phyloP scores from a whole-genome alignment of 1,140 invertebrate genomes.

The Drosophila azteca region DNA sequence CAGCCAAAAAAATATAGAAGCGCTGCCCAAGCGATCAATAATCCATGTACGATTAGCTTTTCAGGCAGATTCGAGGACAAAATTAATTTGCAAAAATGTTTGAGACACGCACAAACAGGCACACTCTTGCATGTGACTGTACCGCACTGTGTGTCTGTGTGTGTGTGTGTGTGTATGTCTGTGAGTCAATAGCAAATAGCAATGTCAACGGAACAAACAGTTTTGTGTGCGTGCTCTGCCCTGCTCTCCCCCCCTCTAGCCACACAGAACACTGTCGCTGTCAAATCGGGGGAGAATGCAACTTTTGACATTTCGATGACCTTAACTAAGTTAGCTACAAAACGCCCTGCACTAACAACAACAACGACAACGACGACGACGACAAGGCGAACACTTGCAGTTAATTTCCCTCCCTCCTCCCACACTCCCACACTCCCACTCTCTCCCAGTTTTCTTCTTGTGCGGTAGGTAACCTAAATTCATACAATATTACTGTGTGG shows the following conservation, averaged over 20 bases:
- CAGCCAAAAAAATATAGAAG: constrained; percentile 35
- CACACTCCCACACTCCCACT: neutral
- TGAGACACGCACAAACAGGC: constrained; percentile 3
- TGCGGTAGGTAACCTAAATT: constrained; percentile 76
- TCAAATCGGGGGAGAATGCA: constrained; percentile 67
- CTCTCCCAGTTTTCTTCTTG: constrained; percentile 4
- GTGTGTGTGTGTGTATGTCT: constrained; percentile 9
- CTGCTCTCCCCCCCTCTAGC: neutral
- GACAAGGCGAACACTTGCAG: constrained; percentile 29
- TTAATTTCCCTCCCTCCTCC: constrained; percentile 37
- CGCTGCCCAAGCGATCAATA: constrained; percentile 54
- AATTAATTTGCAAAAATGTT: constrained; percentile 63
- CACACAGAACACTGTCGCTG: too few relatives aligned
- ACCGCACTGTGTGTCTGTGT: neutral
- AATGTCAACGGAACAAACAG: constrained; percentile 62
- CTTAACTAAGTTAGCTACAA: constrained; percentile 73
- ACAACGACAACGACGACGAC: constrained; percentile 11
- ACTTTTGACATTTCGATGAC: constrained; percentile 84
- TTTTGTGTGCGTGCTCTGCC: constrained; percentile 45
- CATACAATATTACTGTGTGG: constrained; percentile 44
- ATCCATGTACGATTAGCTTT: constrained; percentile 1
- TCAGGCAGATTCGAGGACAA: neutral
- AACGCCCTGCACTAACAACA: constrained; percentile 50
- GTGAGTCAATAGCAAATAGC: constrained; percentile 43
- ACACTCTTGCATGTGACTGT: neutral